Conservation (phyloP, 2,888 invertebrate genomes). For the Sinohyriopsis cumingii region DNA sequence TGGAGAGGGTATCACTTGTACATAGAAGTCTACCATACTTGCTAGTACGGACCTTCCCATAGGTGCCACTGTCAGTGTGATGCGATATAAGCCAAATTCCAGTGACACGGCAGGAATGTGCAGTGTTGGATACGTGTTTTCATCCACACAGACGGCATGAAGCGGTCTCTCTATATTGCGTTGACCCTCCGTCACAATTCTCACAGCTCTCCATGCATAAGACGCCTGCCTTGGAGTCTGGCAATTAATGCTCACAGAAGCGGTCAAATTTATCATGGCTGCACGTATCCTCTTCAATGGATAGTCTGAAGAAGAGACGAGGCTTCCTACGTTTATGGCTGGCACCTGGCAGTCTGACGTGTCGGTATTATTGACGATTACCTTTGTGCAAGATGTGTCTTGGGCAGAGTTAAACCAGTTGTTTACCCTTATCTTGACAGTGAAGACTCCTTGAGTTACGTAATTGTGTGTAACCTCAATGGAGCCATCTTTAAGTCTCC, state of each 20-base stretch:
- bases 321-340: constrained; percentile 18
- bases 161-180: constrained; percentile 46
- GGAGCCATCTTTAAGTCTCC: constrained; percentile 30
- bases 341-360: constrained; percentile 24
- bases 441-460: constrained; percentile 44
- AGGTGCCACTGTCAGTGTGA: constrained; percentile 58
- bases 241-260: constrained; percentile 37
- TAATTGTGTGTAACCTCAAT: constrained; percentile 50
- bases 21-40: constrained; percentile 35
- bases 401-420: constrained; percentile 57
- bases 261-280: constrained; percentile 46
- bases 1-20: constrained; percentile 51
- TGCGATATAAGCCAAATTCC: constrained; percentile 55
- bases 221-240: constrained; percentile 24
- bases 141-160: constrained; percentile 45
- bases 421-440: constrained; percentile 47
- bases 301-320: constrained; percentile 15
- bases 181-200: constrained; percentile 33
- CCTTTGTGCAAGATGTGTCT: constrained; percentile 58
- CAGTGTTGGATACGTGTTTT: constrained; percentile 39
- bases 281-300: constrained; percentile 47
- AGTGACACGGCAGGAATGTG: constrained; percentile 45
- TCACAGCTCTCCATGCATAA: constrained; percentile 58
- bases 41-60: constrained; percentile 36
- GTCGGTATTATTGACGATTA: constrained; percentile 46